A percentile compares a stretch with the other conserved stretches of the same genome.
These are phyloP conservation scores for Scomberomorus guttatus DNA, from an alignment of 2,797 vertebrate genomes.

Conservation along the genomic window DNA sequence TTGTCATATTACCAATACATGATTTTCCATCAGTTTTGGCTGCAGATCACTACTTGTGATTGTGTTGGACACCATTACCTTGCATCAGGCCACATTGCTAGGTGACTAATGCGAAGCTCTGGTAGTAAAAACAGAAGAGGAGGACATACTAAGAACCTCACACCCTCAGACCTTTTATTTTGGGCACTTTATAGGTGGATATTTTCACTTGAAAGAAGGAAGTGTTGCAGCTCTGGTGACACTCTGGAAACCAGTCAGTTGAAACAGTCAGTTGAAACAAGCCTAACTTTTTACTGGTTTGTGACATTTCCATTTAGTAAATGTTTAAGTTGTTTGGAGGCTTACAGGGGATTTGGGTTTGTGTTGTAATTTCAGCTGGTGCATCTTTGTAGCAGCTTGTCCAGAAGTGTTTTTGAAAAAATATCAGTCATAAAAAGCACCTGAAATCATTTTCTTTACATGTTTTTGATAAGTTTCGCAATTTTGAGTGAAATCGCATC, in stretches of 20 bases:
- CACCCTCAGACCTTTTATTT: neutral
- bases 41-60: neutral
- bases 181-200: neutral
- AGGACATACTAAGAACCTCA: neutral
- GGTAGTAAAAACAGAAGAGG: neutral
- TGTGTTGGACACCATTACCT: neutral
- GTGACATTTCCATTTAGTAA: neutral
- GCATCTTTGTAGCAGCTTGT: neutral
- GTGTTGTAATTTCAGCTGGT: neutral
- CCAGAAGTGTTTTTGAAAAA: neutral
- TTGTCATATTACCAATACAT: neutral
- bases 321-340: neutral
- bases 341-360: neutral
- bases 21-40: neutral
- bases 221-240: neutral
- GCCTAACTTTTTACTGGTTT: neutral
- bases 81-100: neutral
- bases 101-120: neutral
- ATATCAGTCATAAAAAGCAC: neutral
- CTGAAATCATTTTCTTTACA: neutral
- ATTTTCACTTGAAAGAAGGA: neutral
- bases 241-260: slow-evolving; percentile 21
- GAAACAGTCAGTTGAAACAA: neutral
- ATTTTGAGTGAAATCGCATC: neutral
- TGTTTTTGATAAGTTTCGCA: no score